Conservation (phyloP, 2,797 vertebrate genomes). For the Psittacula derbiana region DNA sequence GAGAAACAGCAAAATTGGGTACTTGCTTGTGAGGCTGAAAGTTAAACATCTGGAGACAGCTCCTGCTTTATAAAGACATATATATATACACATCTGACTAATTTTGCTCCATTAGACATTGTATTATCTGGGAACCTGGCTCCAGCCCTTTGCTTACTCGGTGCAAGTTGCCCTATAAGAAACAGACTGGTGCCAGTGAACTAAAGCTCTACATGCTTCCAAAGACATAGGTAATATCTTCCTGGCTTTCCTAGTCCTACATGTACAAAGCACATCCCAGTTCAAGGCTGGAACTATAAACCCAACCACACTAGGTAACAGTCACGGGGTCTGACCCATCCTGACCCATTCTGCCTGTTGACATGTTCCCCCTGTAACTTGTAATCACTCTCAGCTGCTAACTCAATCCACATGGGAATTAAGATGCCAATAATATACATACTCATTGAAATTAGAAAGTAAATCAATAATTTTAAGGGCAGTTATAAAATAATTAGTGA, state of each 20-base stretch:
- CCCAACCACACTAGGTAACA: neutral
- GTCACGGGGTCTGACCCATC: neutral
- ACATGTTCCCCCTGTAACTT: neutral
- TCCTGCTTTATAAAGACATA: neutral
- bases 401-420: neutral
- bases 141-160: neutral
- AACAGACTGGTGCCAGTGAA: neutral
- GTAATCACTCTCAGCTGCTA: neutral
- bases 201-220: neutral
- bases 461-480: neutral
- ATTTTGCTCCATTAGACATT: neutral
- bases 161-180: neutral
- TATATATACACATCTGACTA: neutral
- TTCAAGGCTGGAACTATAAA: neutral
- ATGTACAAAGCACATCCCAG: neutral
- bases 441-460: neutral
- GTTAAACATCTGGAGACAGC: neutral
- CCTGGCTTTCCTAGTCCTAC: fast-evolving
- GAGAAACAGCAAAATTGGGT: neutral
- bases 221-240: neutral
- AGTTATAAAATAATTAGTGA: neutral
- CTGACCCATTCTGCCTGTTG: neutral
- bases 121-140: neutral
- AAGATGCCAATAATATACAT: neutral
- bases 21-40: neutral